Percentiles rank a stretch among this genome's conserved stretches.
These are phyloP conservation scores for Motacilla tschutschensis DNA, from an alignment of 2,113 vertebrate genomes.

Conservation along the genomic window DNA sequence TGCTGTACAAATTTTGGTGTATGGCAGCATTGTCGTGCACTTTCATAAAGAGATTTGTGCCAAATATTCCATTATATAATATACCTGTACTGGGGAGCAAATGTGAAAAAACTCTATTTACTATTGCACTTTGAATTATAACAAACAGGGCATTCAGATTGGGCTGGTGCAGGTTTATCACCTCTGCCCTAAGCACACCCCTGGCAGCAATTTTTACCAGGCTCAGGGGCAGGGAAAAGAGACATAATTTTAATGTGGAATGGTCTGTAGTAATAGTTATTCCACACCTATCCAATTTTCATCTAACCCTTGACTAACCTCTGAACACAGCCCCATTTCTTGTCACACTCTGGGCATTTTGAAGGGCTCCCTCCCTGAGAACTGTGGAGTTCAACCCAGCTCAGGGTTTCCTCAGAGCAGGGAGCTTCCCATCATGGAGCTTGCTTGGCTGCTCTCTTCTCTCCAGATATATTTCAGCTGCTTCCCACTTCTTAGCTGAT, in stretches of 20 bases:
- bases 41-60: background rate
- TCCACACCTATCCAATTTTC: background rate
- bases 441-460: background rate
- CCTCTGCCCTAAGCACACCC: background rate
- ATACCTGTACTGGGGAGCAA: background rate
- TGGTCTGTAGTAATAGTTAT: background rate
- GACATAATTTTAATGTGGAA: background rate
- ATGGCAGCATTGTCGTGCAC: background rate
- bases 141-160: background rate
- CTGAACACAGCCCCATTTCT: background rate
- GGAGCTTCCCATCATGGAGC: background rate
- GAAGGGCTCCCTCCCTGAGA: background rate
- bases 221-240: background rate
- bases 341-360: background rate
- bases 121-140: background rate
- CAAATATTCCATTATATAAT: background rate
- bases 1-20: background rate
- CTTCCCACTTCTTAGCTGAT: background rate
- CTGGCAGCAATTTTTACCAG: background rate
- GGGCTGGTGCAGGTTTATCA: background rate
- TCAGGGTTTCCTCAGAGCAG: background rate
- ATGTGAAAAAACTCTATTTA: background rate
- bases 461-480: slow-evolving; percentile 18
- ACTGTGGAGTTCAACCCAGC: background rate
- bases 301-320: background rate